A percentile compares a stretch with the other conserved stretches of the same genome.
These are phyloP conservation scores for Ficedula albicollis DNA, from an alignment of 2,797 vertebrate genomes.

Conservation along the genomic window DNA sequence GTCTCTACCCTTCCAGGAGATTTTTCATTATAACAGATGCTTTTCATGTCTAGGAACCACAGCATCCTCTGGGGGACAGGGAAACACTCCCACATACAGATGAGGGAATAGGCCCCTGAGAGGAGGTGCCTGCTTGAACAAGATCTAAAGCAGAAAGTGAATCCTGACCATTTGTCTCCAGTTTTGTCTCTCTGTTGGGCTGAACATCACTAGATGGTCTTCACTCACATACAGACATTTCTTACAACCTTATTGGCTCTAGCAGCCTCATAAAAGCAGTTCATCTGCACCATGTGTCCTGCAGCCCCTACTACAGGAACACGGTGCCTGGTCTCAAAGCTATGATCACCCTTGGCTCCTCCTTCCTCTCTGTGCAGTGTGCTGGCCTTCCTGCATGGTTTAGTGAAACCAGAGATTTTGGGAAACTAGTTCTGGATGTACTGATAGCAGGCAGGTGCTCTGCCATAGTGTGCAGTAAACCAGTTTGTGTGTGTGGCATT, in stretches of 20 bases:
- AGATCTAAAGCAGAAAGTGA: background rate
- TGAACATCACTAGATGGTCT: background rate
- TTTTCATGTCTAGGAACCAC: background rate
- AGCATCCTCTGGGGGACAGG: background rate
- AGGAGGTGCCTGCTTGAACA: background rate
- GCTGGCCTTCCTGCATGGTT: background rate
- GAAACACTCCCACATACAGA: rapidly evolving
- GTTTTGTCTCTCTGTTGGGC: background rate
- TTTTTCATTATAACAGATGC: background rate
- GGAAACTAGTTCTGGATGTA: background rate
- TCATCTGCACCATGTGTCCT: background rate
- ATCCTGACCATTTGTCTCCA: background rate
- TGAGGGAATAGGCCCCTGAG: background rate
- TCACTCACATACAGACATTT: background rate
- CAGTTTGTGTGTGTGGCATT: background rate
- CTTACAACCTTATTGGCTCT: background rate
- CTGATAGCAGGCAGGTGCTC: background rate
- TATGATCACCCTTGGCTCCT: background rate
- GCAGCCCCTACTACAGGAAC: background rate
- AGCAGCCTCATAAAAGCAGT: background rate
- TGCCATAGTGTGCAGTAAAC: background rate
- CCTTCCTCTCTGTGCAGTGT: background rate
- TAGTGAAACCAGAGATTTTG: background rate
- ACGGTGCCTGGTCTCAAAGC: background rate
- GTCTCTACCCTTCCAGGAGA: background rate